Base-by-base conservation (phyloP, 1,140 invertebrate genomes). In the Lepeophtheirus salmonis region DNA sequence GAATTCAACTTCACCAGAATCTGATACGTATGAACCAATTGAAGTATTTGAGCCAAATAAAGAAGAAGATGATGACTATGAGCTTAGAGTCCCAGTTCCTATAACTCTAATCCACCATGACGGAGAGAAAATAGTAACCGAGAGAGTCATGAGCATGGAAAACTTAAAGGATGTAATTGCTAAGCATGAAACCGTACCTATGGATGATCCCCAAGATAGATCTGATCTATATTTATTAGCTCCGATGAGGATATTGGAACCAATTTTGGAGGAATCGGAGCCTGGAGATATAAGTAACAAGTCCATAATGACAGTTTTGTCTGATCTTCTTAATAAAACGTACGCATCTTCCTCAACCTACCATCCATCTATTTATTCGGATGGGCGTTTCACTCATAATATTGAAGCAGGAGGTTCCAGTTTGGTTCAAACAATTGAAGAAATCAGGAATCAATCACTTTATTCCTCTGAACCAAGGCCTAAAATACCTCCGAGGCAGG, bases 401-500 rank as follows among this genome's bases (percentile, higher is more conserved):
- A 16, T n/a, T 14, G 56, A 58, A 21, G 14, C 18, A 14, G 50
- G 18, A 10, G 18, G 17, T 25, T 54, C 78, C 64, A 76, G 77
- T 6, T 67, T 80, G 6, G 78, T 80, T 1, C 78, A 76, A 2
- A 80, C 78, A 1, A 80, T 80, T 60, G 78, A 79, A 64, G 77
- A 79, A 68, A 80, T 80, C 12, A 22, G 63, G 2, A 62, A 62
- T 48, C 51, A 48, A 12, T 65, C 64, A 22, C 30, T 65, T 23
- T 64, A 63, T 52, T 26, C 57, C 23, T 64, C 63, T 2, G 4
- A 17, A 30, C 16, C 30, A 4, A 51, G 18, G 3, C 59, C 59
- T 13, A 48, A 25, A 25, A 48, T 61, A 1, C 59, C 59, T 53
- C 59, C 59, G 2, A 14, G 59, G 6, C 20, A 30, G 6, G 26